Evolutionary conservation across 2,797 vertebrate species (phyloP).

Genomic region (Acanthurus tractus): DNA sequence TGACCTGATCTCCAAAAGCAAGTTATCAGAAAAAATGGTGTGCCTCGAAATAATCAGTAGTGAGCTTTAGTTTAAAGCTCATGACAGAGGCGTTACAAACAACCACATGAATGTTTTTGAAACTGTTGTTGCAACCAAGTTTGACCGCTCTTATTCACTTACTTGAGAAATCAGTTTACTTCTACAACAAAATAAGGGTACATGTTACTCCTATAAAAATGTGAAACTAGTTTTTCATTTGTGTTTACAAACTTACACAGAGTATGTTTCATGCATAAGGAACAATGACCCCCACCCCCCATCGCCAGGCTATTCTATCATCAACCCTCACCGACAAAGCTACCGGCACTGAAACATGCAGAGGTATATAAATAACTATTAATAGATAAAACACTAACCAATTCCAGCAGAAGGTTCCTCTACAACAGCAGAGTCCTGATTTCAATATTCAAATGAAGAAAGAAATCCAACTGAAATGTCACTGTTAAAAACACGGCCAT

Average conservation of each 20-base stretch:
- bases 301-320: neutral
- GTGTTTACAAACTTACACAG: neutral
- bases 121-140: neutral
- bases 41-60: too few relatives aligned
- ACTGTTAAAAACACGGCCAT: neutral
- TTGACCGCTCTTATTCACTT: neutral
- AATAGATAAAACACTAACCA: constrained; percentile 7
- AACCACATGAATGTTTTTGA: too few relatives aligned
- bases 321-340: constrained; percentile 14
- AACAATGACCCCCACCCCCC: neutral
- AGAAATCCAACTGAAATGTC: constrained; percentile 1
- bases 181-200: neutral
- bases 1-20: too few relatives aligned
- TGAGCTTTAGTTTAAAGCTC: too few relatives aligned
- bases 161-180: neutral
- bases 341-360: constrained; percentile 35
- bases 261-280: neutral
- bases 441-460: constrained; percentile 1
- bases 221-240: neutral
- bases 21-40: too few relatives aligned
- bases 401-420: constrained; percentile 15
- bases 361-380: constrained; percentile 29
- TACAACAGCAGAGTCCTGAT: neutral
- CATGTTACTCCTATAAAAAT: neutral
- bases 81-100: too few relatives aligned